Percentiles rank a stretch among this genome's conserved stretches.
These are phyloP conservation scores for Pycnonotus jocosus DNA, from an alignment of 2,113 vertebrate species.

Conservation along the genomic window DNA sequence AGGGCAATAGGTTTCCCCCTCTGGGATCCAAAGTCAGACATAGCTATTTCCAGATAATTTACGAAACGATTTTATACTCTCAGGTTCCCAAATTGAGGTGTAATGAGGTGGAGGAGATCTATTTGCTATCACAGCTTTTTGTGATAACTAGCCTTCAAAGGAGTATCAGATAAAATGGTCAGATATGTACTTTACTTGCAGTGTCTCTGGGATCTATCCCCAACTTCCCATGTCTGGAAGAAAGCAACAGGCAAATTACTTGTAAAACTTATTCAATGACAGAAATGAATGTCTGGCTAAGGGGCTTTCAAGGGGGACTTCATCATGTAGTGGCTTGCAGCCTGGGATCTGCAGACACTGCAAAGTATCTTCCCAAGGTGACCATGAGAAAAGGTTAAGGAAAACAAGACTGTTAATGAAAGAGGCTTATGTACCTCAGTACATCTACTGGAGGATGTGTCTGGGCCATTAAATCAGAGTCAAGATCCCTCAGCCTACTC, in stretches of 20 bases:
- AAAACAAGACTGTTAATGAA: background rate
- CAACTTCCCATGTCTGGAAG: background rate
- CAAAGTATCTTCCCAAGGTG: background rate
- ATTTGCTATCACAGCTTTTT: background rate
- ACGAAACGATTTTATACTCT: background rate
- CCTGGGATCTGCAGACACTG: background rate
- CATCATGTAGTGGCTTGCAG: background rate
- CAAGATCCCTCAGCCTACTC: background rate
- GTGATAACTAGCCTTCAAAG: background rate
- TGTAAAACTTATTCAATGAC: background rate
- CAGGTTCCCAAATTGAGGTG: background rate
- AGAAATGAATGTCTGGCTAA: background rate
- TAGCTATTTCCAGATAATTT: conserved; percentile 16
- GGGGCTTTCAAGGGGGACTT: background rate
- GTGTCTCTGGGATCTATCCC: background rate
- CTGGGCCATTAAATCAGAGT: background rate
- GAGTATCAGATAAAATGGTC: background rate
- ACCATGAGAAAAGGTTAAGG: background rate
- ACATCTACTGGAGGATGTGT: background rate
- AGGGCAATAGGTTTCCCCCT: background rate
- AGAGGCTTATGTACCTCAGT: background rate
- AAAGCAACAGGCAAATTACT: background rate
- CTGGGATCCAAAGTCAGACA: background rate
- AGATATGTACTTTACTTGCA: fast-evolving
- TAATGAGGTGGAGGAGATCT: background rate